Percentiles rank a stretch among this genome's conserved stretches.
Conservation (phyloP, 2,113 vertebrate species). For the Semicossyphus pulcher region DNA sequence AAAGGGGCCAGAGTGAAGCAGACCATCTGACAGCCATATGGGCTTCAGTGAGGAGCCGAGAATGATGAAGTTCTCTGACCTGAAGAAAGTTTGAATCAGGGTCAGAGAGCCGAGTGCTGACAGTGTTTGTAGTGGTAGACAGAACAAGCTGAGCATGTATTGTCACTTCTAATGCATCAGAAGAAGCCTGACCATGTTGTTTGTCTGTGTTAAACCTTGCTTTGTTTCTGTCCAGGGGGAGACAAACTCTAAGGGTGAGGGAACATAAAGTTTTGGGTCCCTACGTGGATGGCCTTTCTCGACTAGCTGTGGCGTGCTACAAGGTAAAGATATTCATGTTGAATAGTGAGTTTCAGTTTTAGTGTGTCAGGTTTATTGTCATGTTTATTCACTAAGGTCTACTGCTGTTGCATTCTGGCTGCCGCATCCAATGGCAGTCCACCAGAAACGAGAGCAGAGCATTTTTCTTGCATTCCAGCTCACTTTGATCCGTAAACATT, state of each 20-base stretch:
- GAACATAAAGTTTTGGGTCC: slow-evolving; percentile 97
- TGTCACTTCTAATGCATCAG: not conserved
- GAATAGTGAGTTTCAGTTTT: not conserved
- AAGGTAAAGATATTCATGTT: slow-evolving; percentile 85
- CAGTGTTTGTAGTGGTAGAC: not conserved
- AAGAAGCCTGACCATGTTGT: not conserved
- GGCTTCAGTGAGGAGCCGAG: slow-evolving; percentile 14
- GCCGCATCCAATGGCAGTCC: not conserved
- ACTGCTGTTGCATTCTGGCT: not conserved
- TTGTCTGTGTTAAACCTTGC: slow-evolving; percentile 13
- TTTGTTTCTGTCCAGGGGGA: slow-evolving; percentile 84
- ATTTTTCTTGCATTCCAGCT: not conserved
- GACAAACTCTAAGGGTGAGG: slow-evolving; percentile 93
- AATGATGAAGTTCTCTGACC: slow-evolving; percentile 57
- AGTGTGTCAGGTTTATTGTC: too few relatives aligned
- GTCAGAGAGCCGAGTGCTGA: slow-evolving; percentile 26
- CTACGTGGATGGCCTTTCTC: slow-evolving; percentile 96
- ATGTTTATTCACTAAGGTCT: not conserved
- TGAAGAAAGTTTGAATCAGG: slow-evolving; percentile 17
- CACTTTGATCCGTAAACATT: not conserved
- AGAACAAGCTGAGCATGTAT: not conserved
- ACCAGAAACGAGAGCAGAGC: not conserved
- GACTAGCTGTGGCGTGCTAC: slow-evolving; percentile 94
- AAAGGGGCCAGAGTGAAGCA: slow-evolving; percentile 52
- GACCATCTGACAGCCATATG: slow-evolving; percentile 76